Conservation (phyloP, 2,797 vertebrate species). For the Dendrocincla fuliginosa region DNA sequence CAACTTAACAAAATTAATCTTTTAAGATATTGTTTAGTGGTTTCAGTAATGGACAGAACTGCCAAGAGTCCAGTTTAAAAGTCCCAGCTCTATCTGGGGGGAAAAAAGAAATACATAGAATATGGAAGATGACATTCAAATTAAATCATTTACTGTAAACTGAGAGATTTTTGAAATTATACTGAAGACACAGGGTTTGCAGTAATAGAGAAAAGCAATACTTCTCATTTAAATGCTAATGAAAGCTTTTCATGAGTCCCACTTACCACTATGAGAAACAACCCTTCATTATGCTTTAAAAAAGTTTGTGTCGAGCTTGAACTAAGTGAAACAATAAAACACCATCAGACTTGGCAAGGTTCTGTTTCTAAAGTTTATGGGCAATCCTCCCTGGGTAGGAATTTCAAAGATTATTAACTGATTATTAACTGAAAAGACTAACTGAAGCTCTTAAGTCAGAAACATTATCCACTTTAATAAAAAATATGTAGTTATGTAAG, state of each 20-base stretch:
- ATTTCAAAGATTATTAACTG: not conserved
- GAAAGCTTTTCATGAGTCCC: not conserved
- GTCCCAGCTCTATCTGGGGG: not conserved
- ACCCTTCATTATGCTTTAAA: not conserved
- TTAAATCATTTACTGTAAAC: not conserved
- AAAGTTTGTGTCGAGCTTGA: not conserved
- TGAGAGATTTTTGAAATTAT: not conserved
- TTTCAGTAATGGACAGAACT: not conserved
- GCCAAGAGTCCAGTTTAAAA: not conserved
- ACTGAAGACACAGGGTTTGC: not conserved
- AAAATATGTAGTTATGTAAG: not conserved
- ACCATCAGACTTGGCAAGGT: not conserved
- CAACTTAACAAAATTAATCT: not conserved
- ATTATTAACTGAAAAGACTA: not conserved
- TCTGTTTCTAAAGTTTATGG: not conserved
- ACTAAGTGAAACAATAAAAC: not conserved
- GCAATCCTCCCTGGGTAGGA: not conserved
- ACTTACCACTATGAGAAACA: not conserved
- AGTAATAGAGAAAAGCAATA: not conserved
- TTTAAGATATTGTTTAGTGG: not conserved
- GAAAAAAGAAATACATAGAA: not conserved
- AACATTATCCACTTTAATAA: not conserved
- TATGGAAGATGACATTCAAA: not conserved
- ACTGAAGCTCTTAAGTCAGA: not conserved
- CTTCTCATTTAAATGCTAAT: not conserved